Conservation (phyloP, 2,888 invertebrate species). For the Caenorhabditis plicata region DNA sequence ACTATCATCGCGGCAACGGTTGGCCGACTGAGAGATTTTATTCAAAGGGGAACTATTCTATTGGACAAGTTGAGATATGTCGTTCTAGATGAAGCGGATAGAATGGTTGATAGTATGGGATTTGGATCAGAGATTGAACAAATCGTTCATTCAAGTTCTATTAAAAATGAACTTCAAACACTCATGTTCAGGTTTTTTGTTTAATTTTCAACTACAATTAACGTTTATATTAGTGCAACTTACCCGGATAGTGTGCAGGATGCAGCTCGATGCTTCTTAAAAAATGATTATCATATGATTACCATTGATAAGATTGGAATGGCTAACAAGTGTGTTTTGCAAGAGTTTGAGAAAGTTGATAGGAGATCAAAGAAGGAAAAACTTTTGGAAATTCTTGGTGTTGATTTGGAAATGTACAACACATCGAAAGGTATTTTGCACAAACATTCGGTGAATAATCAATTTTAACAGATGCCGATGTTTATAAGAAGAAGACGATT, state of each 20-base stretch:
- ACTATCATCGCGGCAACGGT: constrained; percentile 43
- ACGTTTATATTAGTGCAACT: no score
- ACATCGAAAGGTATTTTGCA: constrained; percentile 14
- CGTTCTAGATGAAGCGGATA: constrained; percentile 74
- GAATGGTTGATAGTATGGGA: constrained; percentile 70
- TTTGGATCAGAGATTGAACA: constrained; percentile 67
- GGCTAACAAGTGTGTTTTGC: constrained; percentile 86
- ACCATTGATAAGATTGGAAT: constrained; percentile 89
- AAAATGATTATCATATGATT: constrained; percentile 78
- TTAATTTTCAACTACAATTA: no score
- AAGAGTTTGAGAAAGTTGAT: constrained; percentile 69
- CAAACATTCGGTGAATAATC: neutral
- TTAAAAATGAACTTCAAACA: constrained; percentile 29
- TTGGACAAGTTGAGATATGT: constrained; percentile 29
- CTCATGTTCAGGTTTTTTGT: constrained; percentile 54
- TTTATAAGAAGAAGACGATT: constrained; percentile 67
- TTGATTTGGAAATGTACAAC: constrained; percentile 36
- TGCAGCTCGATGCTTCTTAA: constrained; percentile 78
- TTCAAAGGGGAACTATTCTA: constrained; percentile 29
- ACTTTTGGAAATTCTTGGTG: constrained; percentile 74
- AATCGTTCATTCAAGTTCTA: constrained; percentile 9
- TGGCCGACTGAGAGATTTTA: constrained; percentile 44
- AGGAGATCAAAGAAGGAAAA: constrained; percentile 76
- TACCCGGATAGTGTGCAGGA: constrained; percentile 77
- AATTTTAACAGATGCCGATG: constrained; percentile 24